Evolutionary conservation across 2,888 invertebrate genomes (phyloP).

Genomic region (Brachyopa scutellaris): DNA sequence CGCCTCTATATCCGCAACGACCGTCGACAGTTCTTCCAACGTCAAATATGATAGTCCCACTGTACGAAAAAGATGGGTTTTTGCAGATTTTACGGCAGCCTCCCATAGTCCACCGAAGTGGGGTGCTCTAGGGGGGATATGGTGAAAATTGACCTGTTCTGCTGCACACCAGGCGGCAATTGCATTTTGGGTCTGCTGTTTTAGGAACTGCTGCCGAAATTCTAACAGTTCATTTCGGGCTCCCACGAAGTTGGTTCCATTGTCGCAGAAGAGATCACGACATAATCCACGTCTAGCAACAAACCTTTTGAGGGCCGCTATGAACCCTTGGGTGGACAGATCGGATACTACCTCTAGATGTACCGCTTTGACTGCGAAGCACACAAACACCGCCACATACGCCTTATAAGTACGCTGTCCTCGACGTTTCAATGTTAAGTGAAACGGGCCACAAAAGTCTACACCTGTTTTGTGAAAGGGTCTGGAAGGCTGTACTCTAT

Average conservation of each 20-base stretch:
- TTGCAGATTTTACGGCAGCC: background rate
- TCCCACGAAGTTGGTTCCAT: conserved; percentile 59
- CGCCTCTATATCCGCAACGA: no score
- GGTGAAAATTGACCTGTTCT: background rate
- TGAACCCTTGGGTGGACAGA: no score
- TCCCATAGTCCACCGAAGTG: background rate
- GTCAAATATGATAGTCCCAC: conserved; percentile 70
- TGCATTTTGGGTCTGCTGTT: conserved; percentile 1
- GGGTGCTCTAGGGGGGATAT: conserved; percentile 59
- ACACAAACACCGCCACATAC: conserved; percentile 14
- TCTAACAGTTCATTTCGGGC: conserved; percentile 20
- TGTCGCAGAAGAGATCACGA: conserved; percentile 34
- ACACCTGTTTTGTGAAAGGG: conserved; percentile 19
- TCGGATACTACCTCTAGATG: no score
- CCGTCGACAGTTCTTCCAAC: conserved; percentile 74
- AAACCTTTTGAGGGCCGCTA: conserved; percentile 30
- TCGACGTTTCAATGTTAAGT: background rate
- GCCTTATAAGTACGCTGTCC: conserved; percentile 15
- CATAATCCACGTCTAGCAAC: conserved; percentile 31
- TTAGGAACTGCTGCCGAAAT: background rate
- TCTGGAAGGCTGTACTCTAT: background rate
- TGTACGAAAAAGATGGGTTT: conserved; percentile 8
- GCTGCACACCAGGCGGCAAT: background rate
- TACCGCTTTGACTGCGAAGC: no score
- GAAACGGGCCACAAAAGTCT: conserved; percentile 31